Base-by-base conservation (phyloP, 2,888 invertebrate species). In the Synergus gifuensis region DNA sequence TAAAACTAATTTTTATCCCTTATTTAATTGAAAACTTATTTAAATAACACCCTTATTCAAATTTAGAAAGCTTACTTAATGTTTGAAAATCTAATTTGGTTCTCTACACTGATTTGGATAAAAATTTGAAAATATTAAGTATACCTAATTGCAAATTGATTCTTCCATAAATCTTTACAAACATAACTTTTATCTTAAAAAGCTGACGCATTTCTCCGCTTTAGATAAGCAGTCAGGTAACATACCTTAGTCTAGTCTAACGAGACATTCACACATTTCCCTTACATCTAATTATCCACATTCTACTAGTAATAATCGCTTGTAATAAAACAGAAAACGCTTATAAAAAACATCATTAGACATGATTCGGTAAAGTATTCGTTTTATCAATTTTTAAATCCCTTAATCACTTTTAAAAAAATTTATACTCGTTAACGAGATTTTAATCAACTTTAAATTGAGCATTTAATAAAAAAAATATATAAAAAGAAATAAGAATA, bases 151-250 rank as follows among this genome's bases (percentile, higher is more conserved):
- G n/a, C 54, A n/a, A 54, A 54, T 54, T 54, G n/a, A 54, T 54
- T 54, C 54, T 54, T 54, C 2, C 54, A 54, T 54, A n/a, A 54
- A 7, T 36, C 5, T 4, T 36, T 36, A n/a, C 54, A 54, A 54
- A 54, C 54, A n/a, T 54, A 54, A 9, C n/a, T 54, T 54, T n/a
- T 54, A n/a, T n/a, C 54, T 54, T n/a, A 54, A 54, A n/a, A 54
- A 54, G n/a, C n/a, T 54, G 54, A 54, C 54, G 54, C 54, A 54
- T 54, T n/a, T 54, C 54, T n/a, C 54, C 54, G 1, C n/a, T 54
- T 54, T 8, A 54, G 54, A 54, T 54, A 54, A 54, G 54, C 8
- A 54, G n/a, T 18, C 54, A 54, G 54, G n/a, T 16, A 54, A n/a
- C 54, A 54, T 54, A 18, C 54, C 54, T n/a, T 9, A 54, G 54